These are phyloP conservation scores for Smithornis capensis DNA, from an alignment of 2,113 vertebrate species.

Conservation along the genomic window DNA sequence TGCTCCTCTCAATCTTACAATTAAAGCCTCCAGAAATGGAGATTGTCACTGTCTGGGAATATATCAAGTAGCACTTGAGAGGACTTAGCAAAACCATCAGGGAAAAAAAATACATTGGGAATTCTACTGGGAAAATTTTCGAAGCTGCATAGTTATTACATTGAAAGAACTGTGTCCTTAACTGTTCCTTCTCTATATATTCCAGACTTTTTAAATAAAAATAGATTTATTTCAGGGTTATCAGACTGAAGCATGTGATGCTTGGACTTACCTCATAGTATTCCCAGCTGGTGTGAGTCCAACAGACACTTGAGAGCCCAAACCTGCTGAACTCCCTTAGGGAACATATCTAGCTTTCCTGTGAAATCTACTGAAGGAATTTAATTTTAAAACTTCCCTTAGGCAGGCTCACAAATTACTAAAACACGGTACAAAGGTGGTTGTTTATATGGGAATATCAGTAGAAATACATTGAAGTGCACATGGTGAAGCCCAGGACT, in stretches of 20 bases:
- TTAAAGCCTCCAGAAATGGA: not conserved
- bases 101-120: not conserved
- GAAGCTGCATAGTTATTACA: not conserved
- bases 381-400: not conserved
- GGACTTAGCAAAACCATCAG: not conserved
- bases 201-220: not conserved
- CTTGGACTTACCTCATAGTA: not conserved
- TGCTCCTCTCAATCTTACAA: not conserved
- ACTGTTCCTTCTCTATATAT: not conserved
- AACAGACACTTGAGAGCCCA: not conserved
- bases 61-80: not conserved
- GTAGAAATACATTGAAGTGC: not conserved
- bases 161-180: not conserved
- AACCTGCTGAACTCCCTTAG: not conserved
- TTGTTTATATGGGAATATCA: not conserved
- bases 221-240: not conserved
- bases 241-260: not conserved
- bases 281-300: not conserved
- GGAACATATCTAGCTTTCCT: not conserved
- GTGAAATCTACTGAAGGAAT: not conserved
- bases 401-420: not conserved
- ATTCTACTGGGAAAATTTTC: not conserved
- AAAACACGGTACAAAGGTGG: too few species aligned
- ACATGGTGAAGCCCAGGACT: not conserved
- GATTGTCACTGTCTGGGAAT: not conserved